Conservation (phyloP, 2,113 vertebrate species). For the Monarcha castaneiventris region DNA sequence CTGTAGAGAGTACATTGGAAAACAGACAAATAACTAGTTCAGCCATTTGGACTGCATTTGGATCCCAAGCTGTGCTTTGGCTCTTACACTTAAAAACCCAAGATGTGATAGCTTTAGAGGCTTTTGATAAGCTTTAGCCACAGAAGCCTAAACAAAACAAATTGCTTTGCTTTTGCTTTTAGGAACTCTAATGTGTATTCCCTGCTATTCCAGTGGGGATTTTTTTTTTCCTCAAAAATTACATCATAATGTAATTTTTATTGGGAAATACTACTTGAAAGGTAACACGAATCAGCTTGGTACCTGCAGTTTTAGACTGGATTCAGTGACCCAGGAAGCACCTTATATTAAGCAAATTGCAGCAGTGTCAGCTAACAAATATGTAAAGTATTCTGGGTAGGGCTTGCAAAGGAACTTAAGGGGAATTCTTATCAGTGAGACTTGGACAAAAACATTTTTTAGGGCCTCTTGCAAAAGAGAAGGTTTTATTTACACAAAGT, state of each 20-base stretch:
- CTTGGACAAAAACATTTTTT: not conserved
- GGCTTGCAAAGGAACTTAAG: not conserved
- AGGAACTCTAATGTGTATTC: not conserved
- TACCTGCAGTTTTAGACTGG: not conserved
- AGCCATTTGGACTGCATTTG: not conserved
- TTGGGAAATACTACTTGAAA: not conserved
- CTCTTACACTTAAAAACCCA: not conserved
- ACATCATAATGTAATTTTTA: not conserved
- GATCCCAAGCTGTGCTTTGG: slow-evolving; percentile 33
- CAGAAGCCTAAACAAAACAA: slow-evolving; percentile 17
- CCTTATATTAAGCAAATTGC: not conserved
- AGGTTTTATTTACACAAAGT: not conserved
- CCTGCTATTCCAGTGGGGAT: not conserved
- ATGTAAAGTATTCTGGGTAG: not conserved
- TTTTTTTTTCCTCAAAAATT: not conserved
- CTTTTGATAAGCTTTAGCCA: slow-evolving; percentile 20
- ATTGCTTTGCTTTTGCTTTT: slow-evolving; percentile 1
- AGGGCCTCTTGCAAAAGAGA: not conserved
- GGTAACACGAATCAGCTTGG: not conserved
- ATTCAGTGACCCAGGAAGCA: not conserved
- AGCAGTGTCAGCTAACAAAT: slow-evolving; percentile 3
- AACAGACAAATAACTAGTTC: not conserved
- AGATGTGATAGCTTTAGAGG: not conserved
- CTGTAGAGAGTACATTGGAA: not conserved
- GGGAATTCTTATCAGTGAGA: slow-evolving; percentile 10